phyloP scores from a whole-genome alignment of 2,113 vertebrate species.

The Haemorhous mexicanus region DNA sequence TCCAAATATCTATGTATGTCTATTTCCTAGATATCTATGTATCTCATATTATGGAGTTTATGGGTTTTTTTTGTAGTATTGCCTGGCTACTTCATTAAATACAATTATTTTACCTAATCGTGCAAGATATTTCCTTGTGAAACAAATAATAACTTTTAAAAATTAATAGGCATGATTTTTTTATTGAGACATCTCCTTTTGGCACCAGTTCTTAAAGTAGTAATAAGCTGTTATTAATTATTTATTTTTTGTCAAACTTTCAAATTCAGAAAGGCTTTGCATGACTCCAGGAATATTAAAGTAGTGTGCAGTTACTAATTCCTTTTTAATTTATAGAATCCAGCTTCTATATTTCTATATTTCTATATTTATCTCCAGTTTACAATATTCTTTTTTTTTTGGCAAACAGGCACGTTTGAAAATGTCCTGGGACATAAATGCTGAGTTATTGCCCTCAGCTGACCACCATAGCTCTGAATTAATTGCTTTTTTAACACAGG shows the following conservation, averaged over 20 bases:
- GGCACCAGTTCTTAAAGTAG: background rate
- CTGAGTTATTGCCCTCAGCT: background rate
- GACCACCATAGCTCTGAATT: background rate
- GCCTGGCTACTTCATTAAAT: background rate
- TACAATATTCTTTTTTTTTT: background rate
- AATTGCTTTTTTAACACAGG: accelerated
- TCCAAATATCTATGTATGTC: background rate
- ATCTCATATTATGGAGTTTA: accelerated
- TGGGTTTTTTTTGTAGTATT: background rate
- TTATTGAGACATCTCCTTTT: background rate
- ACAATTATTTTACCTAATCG: background rate
- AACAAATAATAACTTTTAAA: background rate
- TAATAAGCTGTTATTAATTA: background rate
- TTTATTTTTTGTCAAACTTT: background rate
- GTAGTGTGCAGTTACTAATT: background rate
- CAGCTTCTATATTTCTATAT: background rate
- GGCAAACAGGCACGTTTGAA: background rate
- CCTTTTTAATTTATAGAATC: background rate
- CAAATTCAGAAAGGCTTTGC: background rate
- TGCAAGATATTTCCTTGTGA: background rate
- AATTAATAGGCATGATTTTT: background rate
- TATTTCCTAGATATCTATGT: background rate
- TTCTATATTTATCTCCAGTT: background rate
- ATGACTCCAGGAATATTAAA: background rate
- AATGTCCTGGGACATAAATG: background rate